These are phyloP conservation scores for Conus betulinus DNA, from an alignment of 1,140 invertebrate species.

Conservation along the genomic window DNA sequence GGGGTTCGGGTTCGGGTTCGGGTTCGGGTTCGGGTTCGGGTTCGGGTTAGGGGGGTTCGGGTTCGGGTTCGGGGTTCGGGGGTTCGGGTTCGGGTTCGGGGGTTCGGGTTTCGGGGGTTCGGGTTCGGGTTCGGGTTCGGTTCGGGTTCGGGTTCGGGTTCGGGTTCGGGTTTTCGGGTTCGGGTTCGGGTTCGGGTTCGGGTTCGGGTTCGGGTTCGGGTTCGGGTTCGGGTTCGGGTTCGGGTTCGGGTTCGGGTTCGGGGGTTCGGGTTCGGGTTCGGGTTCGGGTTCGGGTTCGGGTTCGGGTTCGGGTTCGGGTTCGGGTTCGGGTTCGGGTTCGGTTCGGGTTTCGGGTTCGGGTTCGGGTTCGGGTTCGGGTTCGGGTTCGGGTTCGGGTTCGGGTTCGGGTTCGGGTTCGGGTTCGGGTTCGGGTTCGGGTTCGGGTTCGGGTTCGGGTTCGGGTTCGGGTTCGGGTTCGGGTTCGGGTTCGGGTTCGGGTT, in stretches of 20 bases:
- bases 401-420: neutral
- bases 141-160: neutral
- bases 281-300: slow-evolving; percentile 40
- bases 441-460: neutral
- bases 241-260: slow-evolving; percentile 39
- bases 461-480: neutral
- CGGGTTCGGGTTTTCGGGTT: slow-evolving; percentile 23
- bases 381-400: neutral
- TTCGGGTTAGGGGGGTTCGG: no score
- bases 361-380: neutral
- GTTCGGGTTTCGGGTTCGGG: neutral
- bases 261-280: slow-evolving; percentile 44
- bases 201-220: neutral
- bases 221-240: slow-evolving; percentile 5
- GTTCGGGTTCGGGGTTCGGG: slow-evolving; percentile 44
- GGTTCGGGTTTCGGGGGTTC: slow-evolving; percentile 21
- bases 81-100: slow-evolving; percentile 41
- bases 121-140: neutral
- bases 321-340: neutral
- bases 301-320: slow-evolving; percentile 14
- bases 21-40: slow-evolving; percentile 49
- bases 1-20: slow-evolving; percentile 51
- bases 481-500: neutral
- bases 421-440: neutral
- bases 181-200: neutral